Percentiles rank a stretch among this genome's conserved stretches.
Evolutionary conservation across 2,797 vertebrate genomes (phyloP).

Genomic region (Falco novaeseelandiae): DNA sequence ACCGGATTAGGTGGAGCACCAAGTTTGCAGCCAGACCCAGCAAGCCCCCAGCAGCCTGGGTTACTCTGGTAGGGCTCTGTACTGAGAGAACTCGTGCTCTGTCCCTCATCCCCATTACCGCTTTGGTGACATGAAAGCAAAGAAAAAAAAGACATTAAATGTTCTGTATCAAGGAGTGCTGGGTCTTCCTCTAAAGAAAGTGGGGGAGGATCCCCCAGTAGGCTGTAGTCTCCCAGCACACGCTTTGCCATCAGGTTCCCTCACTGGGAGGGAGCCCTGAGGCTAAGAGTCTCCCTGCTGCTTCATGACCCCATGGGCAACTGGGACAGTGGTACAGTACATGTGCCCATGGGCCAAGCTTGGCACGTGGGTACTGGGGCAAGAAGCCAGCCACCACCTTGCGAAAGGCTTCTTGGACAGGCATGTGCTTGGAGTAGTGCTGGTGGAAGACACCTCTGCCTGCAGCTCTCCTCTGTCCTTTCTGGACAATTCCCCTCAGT

Average conservation of each 20-base stretch:
- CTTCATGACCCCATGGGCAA: fast-evolving
- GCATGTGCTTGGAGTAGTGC: not conserved
- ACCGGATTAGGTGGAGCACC: not conserved
- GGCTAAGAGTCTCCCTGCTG: not conserved
- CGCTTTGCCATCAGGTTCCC: not conserved
- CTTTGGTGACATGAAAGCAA: not conserved
- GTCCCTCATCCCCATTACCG: not conserved
- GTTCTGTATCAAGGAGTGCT: not conserved
- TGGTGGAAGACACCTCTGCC: not conserved
- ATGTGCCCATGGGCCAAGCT: not conserved
- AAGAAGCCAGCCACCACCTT: not conserved
- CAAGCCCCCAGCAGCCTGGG: not conserved
- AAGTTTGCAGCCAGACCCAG: not conserved
- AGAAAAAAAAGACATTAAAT: not conserved
- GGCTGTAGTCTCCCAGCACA: not conserved
- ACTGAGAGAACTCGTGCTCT: not conserved
- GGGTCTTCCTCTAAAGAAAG: not conserved
- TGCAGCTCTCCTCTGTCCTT: not conserved
- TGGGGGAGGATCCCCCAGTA: not conserved
- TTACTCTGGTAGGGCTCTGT: not conserved
- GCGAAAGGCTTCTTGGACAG: not conserved
- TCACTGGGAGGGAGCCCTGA: not conserved
- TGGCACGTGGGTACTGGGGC: not conserved
- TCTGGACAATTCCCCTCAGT: not conserved
- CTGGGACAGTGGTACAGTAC: not conserved